phyloP scores from a whole-genome alignment of 2,888 invertebrate genomes.

The Mechanitis mazaeus region DNA sequence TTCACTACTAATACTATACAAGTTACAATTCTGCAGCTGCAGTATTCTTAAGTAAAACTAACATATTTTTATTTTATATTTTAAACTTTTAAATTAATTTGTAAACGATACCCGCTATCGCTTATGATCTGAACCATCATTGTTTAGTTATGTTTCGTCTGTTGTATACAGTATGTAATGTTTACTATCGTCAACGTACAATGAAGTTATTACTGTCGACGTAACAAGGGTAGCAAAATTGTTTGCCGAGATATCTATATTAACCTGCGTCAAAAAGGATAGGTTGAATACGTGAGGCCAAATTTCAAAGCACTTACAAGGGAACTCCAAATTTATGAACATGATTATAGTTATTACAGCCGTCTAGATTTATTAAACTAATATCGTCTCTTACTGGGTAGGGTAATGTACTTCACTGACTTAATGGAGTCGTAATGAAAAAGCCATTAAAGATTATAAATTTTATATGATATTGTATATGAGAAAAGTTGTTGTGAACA shows the following conservation, averaged over 20 bases:
- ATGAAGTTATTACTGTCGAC: constrained; percentile 33
- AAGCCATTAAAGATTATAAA: neutral
- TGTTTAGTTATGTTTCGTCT: constrained; percentile 28
- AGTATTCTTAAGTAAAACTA: no score
- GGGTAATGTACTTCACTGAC: neutral
- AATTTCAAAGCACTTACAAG: constrained; percentile 24
- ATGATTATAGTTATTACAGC: constrained; percentile 8
- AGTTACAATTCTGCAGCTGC: no score
- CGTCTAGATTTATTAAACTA: constrained; percentile 8
- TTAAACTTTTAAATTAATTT: no score
- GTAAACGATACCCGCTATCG: constrained; percentile 5
- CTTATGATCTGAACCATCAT: constrained; percentile 14
- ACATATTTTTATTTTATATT: no score
- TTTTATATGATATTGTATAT: no score
- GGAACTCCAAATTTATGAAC: constrained; percentile 6
- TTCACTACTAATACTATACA: no score
- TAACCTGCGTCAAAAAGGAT: constrained; percentile 27
- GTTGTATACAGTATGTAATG: constrained; percentile 27
- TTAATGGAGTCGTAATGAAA: neutral
- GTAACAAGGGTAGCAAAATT: constrained; percentile 34
- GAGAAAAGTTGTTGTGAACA: no score
- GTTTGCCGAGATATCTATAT: constrained; percentile 33
- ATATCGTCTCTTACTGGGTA: constrained; percentile 3
- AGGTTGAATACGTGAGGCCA: constrained; percentile 20
- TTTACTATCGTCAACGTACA: constrained; percentile 30